Base-by-base conservation (phyloP, 1,140 invertebrate genomes). In the Meteorus sp. region DNA sequence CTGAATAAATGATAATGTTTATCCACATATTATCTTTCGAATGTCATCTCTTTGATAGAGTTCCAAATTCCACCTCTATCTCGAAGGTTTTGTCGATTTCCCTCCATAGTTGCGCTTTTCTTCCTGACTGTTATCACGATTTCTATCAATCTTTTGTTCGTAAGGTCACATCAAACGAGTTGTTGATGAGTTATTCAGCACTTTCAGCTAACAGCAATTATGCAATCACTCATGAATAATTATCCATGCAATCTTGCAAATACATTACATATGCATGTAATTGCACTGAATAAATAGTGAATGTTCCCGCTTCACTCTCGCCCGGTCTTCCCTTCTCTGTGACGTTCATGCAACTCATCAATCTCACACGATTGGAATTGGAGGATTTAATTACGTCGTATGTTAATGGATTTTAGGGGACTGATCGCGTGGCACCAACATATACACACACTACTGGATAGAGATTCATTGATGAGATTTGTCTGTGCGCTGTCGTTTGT, bases 361-460 rank as follows among this genome's bases (percentile, higher is more conserved):
- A 37, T 35, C 33, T 27, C 20, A 29, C 3, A 23, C 8, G 27
- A 20, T 31, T 20, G 27, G 22, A 54, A 54, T 54, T 20, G 37
- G n/a, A 13, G 52, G 35, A 41, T 54, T 43, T 54, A 37, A 54
- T 54, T 54, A 54, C 23, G 37, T 31, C 13, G 25, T 39, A 54
- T 43, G 52, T 54, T 54, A 54, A 54, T 41, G 19, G 39, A 52
- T 52, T 22, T 47, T 22, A 23, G 13, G 44, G 17, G 19, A 29
- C 19, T 23, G 20, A 45, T 45, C 25, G 43, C 43, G 43, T 45
- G 43, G 43, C 19, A 23, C 23, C n/a, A n/a, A n/a, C n/a, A n/a
- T n/a, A n/a, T n/a, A n/a, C n/a, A n/a, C n/a, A n/a, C n/a, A n/a
- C n/a, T n/a, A n/a, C n/a, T n/a, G n/a, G n/a, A n/a, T n/a, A n/a